Base-by-base conservation (phyloP, 2,113 vertebrate species). In the Sinocyclocheilus maitianheensis region DNA sequence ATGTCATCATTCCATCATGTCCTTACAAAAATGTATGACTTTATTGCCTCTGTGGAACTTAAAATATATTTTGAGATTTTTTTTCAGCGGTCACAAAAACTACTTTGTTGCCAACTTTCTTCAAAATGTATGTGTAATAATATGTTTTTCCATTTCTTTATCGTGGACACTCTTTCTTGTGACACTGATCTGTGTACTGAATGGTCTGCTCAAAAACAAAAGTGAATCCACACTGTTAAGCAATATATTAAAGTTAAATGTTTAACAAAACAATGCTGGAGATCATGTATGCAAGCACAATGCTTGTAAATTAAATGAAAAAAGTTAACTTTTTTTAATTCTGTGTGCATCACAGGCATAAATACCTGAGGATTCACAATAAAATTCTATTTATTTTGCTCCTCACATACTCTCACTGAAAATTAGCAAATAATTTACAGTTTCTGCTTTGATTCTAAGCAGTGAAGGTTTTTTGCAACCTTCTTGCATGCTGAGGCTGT, bases 401-500 rank as follows among this genome's bases (percentile, higher is more conserved):
- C 58, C 22, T 62, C 22, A n/a, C 58, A 62, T 43, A 43, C 9
- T 72, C 9, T 72, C 9, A 72, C 69, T 43, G 30, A 43, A 72
- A 72, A 72, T 40, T 26, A 12, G 43, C 43, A 26, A 51, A 76
- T 26, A 1, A 46, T 76, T 51, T 76, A 76, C 72, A 76, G 74
- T 51, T 75, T n/a, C 43, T 76, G 12, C 9, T 76, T 26, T 26
- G 22, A 48, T 26, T 51, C 11, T 16, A 72, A 72, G 69, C 3
- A 72, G 18, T 40, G 34, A 51, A 76, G 74, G 43, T 26, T 76
- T 75, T 76, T 76, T 43, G 74, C 74, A 76, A 43, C 13, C 43
- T 76, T 51, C 43, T 76, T 76, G n/a, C 43, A 48, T 26, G n/a
- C 74, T 76, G 74, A 24, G 74, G 74, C 43, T 76, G 43, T 76